Evolutionary conservation across 2,797 vertebrate species (phyloP), one percentile per base, ranked within the genome.

Genomic region (Anabacerthia variegaticeps): DNA sequence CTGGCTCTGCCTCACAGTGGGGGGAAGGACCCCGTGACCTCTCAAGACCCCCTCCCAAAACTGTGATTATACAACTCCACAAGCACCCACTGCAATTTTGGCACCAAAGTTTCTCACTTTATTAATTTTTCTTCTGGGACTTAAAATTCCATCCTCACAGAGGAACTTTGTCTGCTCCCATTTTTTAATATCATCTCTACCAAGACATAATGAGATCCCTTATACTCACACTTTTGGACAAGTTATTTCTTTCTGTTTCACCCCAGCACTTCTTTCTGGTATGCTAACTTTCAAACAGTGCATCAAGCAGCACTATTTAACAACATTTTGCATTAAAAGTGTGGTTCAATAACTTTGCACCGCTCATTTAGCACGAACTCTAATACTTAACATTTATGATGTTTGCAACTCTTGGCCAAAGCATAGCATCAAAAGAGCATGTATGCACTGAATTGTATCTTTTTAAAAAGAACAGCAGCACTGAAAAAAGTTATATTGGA

Each of bases 401-500:
- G 78, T 71, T 87, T 91, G 67, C 88, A 89, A 49, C 71, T 76
- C 84, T 82, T 44, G 39, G 73, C 69, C 74, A 58, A 95, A 97
- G 88, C 7, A 93, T 7, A 90, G 76, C 90, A 95, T 94, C 91
- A 95, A 93, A 93, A 92, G 78, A 93, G 51, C 18, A 95, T 41
- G 80, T 6, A 95, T 9, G 51, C 49, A 94, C 62, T 93, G 72
- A 87, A 92, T 51, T 76, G 52, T 82, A 94, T 95, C 95, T 94
- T 95, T 87, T 62, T 89, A 94, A 83, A 94, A 96, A 96, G 91
- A 94, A 71, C 94, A 93, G 85, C 67, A 94, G 86, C 87, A 92
- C 92, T 79, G 69, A 66, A 97, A 96, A 95, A 97, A 94, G 41
- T 96, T 96, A 66, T 55, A 97, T 67, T 93, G 95, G 93, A 97